These are phyloP conservation scores for Trichacis sp. DNA, from an alignment of 2,888 invertebrate species.

Conservation along the genomic window DNA sequence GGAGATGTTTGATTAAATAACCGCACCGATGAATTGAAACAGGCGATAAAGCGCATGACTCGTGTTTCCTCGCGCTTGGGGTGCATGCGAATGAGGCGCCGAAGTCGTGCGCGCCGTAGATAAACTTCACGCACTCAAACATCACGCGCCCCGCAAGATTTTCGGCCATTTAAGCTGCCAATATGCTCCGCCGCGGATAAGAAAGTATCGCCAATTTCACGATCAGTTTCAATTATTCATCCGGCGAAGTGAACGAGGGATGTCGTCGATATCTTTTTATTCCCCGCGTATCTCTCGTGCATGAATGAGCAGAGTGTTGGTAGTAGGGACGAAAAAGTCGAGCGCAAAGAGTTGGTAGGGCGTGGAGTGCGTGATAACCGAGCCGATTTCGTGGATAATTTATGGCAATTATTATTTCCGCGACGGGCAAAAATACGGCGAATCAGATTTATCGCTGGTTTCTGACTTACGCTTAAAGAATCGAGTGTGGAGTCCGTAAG, in stretches of 20 bases:
- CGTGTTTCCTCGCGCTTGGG: constrained; percentile 50
- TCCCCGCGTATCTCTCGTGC: neutral
- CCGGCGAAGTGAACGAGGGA: neutral
- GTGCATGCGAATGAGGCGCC: constrained; percentile 43
- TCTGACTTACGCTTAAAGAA: constrained; percentile 56
- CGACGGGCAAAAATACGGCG: constrained; percentile 47
- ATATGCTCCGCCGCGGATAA: constrained; percentile 12
- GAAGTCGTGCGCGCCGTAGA: constrained; percentile 11
- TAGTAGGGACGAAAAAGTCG: neutral
- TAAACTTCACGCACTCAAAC: constrained; percentile 12
- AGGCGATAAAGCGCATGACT: constrained; percentile 67
- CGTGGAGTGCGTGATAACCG: constrained; percentile 36
- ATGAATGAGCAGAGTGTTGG: constrained; percentile 6
- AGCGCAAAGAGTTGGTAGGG: constrained; percentile 14
- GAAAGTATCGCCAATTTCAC: constrained; percentile 1
- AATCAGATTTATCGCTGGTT: constrained; percentile 60
- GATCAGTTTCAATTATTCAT: constrained; percentile 12
- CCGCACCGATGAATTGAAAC: constrained; percentile 68
- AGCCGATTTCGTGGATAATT: constrained; percentile 56
- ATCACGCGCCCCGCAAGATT: constrained; percentile 5
- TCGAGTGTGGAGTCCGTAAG: constrained; percentile 55
- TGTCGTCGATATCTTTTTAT: constrained; percentile 4
- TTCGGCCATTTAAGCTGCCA: neutral
- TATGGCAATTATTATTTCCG: constrained; percentile 61
- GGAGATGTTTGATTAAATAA: constrained; percentile 68